phyloP scores from a whole-genome alignment of 2,888 invertebrate genomes.

The Lymantria monacha region DNA sequence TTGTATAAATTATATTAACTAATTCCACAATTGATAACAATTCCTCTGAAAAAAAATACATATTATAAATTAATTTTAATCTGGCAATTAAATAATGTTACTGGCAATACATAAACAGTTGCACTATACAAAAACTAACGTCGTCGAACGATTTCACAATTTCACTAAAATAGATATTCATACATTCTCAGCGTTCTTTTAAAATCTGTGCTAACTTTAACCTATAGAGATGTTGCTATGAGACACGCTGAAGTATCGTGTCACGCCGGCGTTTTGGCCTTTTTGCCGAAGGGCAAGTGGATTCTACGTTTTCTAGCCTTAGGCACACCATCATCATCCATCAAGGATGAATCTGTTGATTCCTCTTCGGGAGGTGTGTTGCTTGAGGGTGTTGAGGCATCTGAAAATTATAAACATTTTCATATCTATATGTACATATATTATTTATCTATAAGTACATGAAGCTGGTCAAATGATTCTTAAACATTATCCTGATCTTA shows the following conservation, averaged over 20 bases:
- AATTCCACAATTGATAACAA: no score
- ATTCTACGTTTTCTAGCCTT: conserved; percentile 84
- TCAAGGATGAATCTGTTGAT: conserved; percentile 87
- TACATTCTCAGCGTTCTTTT: not conserved
- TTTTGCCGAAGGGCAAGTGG: conserved; percentile 84
- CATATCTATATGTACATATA: not conserved
- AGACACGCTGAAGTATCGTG: conserved; percentile 16
- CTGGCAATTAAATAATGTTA: no score
- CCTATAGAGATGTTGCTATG: not conserved
- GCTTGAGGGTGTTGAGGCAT: conserved; percentile 55
- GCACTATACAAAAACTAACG: not conserved
- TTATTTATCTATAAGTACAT: no score
- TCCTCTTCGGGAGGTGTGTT: conserved; percentile 84
- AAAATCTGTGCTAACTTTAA: not conserved
- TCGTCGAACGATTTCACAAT: not conserved
- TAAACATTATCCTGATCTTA: no score
- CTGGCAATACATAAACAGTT: not conserved
- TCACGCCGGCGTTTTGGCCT: conserved; percentile 80
- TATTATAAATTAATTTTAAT: no score
- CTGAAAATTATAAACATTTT: conserved; percentile 21
- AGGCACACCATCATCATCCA: conserved; percentile 82
- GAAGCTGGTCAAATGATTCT: no score
- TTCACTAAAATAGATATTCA: not conserved
- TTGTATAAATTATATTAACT: no score
- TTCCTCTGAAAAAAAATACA: no score